Conservation (phyloP, 35 echinoderm and acorn worm genomes). For the Anneissia japonica region DNA sequence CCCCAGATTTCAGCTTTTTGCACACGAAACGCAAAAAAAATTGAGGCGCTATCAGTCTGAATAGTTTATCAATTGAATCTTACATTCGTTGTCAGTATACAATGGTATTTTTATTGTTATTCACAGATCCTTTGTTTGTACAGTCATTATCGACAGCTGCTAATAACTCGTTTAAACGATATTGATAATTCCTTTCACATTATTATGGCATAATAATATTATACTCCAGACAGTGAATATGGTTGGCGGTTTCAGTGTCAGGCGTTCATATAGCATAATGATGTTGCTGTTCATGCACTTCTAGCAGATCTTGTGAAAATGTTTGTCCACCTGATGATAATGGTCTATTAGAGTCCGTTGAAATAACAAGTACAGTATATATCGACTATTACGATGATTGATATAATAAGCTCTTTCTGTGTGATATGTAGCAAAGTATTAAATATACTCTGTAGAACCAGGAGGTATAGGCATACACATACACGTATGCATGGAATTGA, state of each 20-base stretch:
- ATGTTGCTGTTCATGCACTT: background rate
- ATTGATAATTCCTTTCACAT: background rate
- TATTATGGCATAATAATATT: background rate
- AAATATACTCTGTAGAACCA: background rate
- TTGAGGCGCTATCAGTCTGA: background rate
- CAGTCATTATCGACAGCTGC: background rate
- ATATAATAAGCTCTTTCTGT: background rate
- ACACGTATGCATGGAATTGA: background rate
- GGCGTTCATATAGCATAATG: too few relatives aligned
- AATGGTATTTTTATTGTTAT: background rate
- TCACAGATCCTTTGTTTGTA: background rate
- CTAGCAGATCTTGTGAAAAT: background rate
- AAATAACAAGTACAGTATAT: background rate
- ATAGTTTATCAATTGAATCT: background rate
- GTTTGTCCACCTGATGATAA: background rate
- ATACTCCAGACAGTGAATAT: background rate
- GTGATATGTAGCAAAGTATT: background rate
- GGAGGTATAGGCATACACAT: background rate
- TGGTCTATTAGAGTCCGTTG: too few relatives aligned
- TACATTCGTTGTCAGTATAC: background rate
- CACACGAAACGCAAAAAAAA: background rate
- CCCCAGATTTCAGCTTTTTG: too few relatives aligned
- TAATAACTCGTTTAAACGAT: constrained; percentile 2
- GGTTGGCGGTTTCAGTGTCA: background rate
- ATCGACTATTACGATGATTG: background rate